phyloP scores from a whole-genome alignment of 2,888 invertebrate species.

The Tinea trinotella region DNA sequence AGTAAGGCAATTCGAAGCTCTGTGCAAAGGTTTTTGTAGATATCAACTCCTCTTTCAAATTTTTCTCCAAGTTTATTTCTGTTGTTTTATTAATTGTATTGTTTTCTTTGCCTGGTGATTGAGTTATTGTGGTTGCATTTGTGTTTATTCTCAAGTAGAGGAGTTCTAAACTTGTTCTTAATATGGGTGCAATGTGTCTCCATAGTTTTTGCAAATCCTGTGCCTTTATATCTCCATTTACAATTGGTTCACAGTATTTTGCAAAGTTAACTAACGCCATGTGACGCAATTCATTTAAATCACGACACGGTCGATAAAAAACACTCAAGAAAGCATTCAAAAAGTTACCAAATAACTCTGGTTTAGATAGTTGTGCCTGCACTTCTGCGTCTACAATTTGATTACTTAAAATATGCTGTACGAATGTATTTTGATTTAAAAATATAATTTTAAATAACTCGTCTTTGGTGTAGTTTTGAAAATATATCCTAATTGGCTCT shows the following conservation, averaged over 20 bases:
- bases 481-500: constrained; percentile 81
- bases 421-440: constrained; percentile 44
- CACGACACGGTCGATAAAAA: constrained; percentile 87
- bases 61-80: constrained; percentile 41
- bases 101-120: constrained; percentile 51
- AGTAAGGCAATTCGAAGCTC: constrained; percentile 87
- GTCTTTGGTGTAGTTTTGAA: constrained; percentile 86
- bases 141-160: constrained; percentile 79
- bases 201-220: constrained; percentile 81
- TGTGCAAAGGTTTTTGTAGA: constrained; percentile 73
- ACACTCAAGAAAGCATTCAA: constrained; percentile 87
- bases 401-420: constrained; percentile 39
- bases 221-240: constrained; percentile 74
- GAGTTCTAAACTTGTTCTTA: constrained; percentile 81
- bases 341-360: constrained; percentile 82
- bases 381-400: constrained; percentile 37
- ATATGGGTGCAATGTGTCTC: constrained; percentile 82
- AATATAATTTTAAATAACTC: constrained; percentile 71
- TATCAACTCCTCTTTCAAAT: constrained; percentile 53
- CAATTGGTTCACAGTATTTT: constrained; percentile 85
- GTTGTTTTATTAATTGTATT: constrained; percentile 25
- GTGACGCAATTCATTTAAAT: constrained; percentile 85
- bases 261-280: constrained; percentile 84
- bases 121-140: constrained; percentile 28
- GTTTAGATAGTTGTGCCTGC: constrained; percentile 44